A percentile compares a stretch with the other conserved stretches of the same genome.
Conservation (phyloP, 2,797 vertebrate genomes). For the Helostoma temminkii region DNA sequence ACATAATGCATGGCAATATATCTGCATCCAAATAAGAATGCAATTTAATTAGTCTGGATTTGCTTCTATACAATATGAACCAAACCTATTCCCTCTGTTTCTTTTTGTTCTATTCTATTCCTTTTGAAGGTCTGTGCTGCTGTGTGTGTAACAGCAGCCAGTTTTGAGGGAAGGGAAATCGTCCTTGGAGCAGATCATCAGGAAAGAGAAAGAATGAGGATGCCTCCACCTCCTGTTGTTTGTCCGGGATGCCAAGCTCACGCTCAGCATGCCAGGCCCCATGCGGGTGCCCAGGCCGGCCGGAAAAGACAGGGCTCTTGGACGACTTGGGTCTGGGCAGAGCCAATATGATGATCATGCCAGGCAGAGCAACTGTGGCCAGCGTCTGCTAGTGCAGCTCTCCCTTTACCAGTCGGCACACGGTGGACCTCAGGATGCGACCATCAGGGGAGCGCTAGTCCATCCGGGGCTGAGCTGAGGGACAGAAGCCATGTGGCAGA, state of each 20-base stretch:
- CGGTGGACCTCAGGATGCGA: constrained; percentile 71
- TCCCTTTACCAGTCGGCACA: constrained; percentile 61
- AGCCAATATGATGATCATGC: constrained; percentile 69
- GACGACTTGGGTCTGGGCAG: constrained; percentile 57
- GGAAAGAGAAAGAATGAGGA: constrained; percentile 67
- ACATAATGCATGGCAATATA: not conserved
- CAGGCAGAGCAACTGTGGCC: constrained; percentile 77
- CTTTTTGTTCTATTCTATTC: constrained; percentile 64
- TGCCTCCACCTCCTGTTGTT: constrained; percentile 79
- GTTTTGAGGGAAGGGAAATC: constrained; percentile 66
- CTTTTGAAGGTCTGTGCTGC: constrained; percentile 62
- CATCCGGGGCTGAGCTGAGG: constrained; percentile 73
- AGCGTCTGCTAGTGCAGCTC: constrained; percentile 73
- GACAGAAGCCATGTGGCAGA: constrained; percentile 65
- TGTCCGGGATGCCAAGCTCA: constrained; percentile 79
- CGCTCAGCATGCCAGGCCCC: constrained; percentile 78
- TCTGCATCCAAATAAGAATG: constrained; percentile 35
- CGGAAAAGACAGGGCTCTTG: constrained; percentile 85
- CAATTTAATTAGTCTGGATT: constrained; percentile 55
- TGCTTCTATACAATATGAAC: constrained; percentile 34
- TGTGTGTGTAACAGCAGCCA: constrained; percentile 54
- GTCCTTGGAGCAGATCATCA: constrained; percentile 79
- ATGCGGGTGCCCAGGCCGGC: constrained; percentile 79
- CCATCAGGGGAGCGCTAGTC: constrained; percentile 72
- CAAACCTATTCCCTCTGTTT: constrained; percentile 45